Base-by-base conservation (phyloP, 2,888 invertebrate genomes). In the Adineta ricciae region DNA sequence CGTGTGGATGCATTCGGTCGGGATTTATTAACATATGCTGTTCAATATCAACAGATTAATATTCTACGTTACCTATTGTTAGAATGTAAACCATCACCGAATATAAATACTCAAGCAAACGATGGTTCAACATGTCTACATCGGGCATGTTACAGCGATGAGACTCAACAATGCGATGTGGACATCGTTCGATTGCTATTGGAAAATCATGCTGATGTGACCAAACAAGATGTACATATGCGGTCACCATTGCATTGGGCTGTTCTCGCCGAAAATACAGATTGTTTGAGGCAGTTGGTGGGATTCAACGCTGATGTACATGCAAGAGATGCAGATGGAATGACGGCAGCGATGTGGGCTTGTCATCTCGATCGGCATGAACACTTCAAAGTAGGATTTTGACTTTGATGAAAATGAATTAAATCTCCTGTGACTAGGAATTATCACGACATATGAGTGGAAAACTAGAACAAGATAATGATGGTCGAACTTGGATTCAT, bases 261-360 rank as follows among this genome's bases (percentile, higher is more conserved):
- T 52, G 85, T 85, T 46, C 38, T 85, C 54, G 78, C 54, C 56
- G 73, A 83, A 54, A 83, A 82, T 52, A 84, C 41, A 16, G 78
- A 85, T 78, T 85, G 85, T 78, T 84, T 85, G 56, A 85, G 84
- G 64, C 14, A 73, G 9, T 84, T 85, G 50, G 41, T 85, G 32
- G 82, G 78, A 84, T 85, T 82, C 19, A 41, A 85, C 14, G 52
- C 73, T n/a, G 46, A 85, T 84, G 56, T 85, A 82, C 83, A 78
- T 49, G 32, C 54, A 24, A 87, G 89, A 46, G 90, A 90, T 87
- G 88, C 88, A 84, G 90, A 90, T 86, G 90, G 90, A 8, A 87
- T 90, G 86, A 88, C 90, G 0, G 89, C 90, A 0, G 88, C 88
- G 86, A 90, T 90, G 90, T 90, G 90, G 90, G 90, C 90, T 1